Evolutionary conservation across 1,140 invertebrate species (phyloP), one percentile per base, ranked within the genome.

Genomic region (Megathymus violae): DNA sequence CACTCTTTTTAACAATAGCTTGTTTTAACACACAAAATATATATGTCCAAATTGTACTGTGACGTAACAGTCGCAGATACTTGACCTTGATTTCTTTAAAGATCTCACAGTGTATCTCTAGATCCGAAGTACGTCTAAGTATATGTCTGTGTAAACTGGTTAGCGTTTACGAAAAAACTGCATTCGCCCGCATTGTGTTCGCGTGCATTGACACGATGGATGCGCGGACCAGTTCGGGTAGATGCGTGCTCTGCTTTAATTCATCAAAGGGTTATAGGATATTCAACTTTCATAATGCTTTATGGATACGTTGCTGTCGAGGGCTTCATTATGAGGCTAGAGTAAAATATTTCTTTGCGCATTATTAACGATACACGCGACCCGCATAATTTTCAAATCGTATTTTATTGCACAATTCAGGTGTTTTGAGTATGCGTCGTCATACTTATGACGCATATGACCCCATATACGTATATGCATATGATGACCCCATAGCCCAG

Each of bases 261-360:
- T 61, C 58, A 59, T 74, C 62, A 76, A 71, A 68, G 68, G 61
- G 62, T 60, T 68, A 76, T 71, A 62, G 47, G 65, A 73, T 76
- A 76, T 64, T 54, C 59, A 59, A 65, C 36, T 66, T 65, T 50
- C 60, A 66, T 67, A 71, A 69, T 58, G 62, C 58, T 67, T 69
- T 52, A 46, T 63, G 17, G 65, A 63, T 61, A 41, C 47, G 31
- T 66, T 46, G 41, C 34, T 48, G 41, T 16, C 64, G 62, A 58
- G 66, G 58, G 52, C 52, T 69, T 61, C 52, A 63, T 72, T 64
- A 69, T 58, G 43, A 58, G 43, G 52, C 40, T 51, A 14, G 27
- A 54, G 58, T 47, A 17, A 43, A 74, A 67, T 67, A 54, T 63
- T 62, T 34, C 58, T 54, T 40, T 61, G 58, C 19, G 44, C 34